A percentile compares a stretch with the other conserved stretches of the same genome.
phyloP scores from a whole-genome alignment of 64 coral and sea anemone genomes.

The Platygyra sinensis region DNA sequence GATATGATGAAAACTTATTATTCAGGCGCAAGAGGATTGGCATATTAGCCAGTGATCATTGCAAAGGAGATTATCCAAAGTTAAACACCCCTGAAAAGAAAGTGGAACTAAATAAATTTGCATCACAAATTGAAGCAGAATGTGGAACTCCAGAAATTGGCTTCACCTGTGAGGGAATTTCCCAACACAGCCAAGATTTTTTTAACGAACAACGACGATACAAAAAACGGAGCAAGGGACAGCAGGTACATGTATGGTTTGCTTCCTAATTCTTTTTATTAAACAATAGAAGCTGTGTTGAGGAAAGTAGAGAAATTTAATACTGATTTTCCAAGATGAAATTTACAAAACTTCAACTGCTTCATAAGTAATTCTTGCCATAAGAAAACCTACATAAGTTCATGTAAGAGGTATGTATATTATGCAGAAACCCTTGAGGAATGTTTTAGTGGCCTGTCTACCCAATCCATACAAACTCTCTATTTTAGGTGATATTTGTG shows the following conservation, averaged over 20 bases:
- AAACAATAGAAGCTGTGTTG: too few species aligned
- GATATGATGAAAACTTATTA: constrained; percentile 13
- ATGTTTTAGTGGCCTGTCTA: too few species aligned
- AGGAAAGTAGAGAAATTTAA: too few species aligned
- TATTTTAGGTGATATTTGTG: too few species aligned
- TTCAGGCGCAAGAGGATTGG: constrained; percentile 63
- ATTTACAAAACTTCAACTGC: too few species aligned
- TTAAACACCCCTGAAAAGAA: constrained; percentile 75
- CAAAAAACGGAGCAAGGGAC: background rate
- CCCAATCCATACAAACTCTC: too few species aligned
- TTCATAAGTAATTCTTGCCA: too few species aligned
- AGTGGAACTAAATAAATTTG: constrained; percentile 47
- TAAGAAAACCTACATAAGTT: background rate
- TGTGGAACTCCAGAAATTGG: constrained; percentile 48
- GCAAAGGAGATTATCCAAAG: constrained; percentile 62
- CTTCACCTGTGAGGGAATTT: constrained; percentile 39
- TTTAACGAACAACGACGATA: constrained; percentile 45
- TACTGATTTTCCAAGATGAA: too few species aligned
- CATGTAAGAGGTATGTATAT: too few species aligned
- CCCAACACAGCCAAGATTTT: constrained; percentile 55
- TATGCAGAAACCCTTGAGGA: too few species aligned
- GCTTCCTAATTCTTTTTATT: background rate
- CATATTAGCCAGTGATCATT: constrained; percentile 56
- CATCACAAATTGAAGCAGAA: constrained; percentile 53
- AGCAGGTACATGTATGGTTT: too few species aligned